phyloP scores from a whole-genome alignment of 2,888 invertebrate genomes.

The Ernsta delagoae region DNA sequence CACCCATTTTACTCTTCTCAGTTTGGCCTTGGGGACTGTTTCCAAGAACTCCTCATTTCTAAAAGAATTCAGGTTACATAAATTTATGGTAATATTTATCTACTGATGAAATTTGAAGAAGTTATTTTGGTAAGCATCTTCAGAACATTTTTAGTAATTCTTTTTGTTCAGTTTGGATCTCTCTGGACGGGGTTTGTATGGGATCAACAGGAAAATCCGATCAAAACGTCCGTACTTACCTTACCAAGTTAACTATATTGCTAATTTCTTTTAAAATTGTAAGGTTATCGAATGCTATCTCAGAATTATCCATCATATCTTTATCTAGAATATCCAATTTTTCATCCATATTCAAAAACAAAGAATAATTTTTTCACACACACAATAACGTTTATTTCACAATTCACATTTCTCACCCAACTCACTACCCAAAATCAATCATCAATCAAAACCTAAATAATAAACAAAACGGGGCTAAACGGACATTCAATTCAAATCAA shows the following conservation, averaged over 20 bases:
- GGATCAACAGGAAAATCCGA: too few relatives aligned
- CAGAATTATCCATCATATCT: constrained; percentile 59
- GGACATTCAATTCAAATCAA: too few relatives aligned
- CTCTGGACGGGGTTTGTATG: too few relatives aligned
- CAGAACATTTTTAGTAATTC: too few relatives aligned
- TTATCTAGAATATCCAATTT: constrained; percentile 53
- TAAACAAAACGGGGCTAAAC: too few relatives aligned
- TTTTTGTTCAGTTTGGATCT: too few relatives aligned
- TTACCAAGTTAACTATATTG: constrained; percentile 71
- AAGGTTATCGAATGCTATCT: constrained; percentile 69
- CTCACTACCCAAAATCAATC: too few relatives aligned
- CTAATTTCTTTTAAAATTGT: constrained; percentile 73
- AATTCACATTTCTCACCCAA: not conserved
- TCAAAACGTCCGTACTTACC: constrained; percentile 55
- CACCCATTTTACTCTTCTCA: constrained; percentile 73
- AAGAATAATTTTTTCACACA: not conserved
- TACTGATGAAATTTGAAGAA: too few relatives aligned
- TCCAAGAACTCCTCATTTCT: constrained; percentile 79
- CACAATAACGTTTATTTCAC: not conserved
- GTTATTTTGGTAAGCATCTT: too few relatives aligned
- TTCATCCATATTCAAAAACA: constrained; percentile 56
- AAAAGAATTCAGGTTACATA: too few relatives aligned
- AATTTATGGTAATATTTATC: too few relatives aligned
- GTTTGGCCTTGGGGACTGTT: constrained; percentile 71
- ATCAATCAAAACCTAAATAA: too few relatives aligned